These are phyloP conservation scores for Podarcis siculus DNA, from an alignment of 2,797 vertebrate genomes.

Conservation along the genomic window DNA sequence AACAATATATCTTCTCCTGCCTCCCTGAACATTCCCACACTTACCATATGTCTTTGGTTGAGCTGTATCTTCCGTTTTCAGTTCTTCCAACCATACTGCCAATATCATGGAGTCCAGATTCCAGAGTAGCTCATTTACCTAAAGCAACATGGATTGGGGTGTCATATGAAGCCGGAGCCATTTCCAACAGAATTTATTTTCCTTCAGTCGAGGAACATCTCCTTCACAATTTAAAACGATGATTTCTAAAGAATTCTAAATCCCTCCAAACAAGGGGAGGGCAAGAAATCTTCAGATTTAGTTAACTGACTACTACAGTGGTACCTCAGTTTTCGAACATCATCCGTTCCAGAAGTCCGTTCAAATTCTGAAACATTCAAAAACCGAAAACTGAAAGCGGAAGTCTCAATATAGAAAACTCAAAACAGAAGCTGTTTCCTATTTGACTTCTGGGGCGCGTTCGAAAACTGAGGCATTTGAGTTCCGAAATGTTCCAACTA, in stretches of 20 bases:
- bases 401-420: too few species aligned
- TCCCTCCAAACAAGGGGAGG: neutral
- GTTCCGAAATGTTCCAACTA: too few species aligned
- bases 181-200: neutral
- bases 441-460: rapidly evolving
- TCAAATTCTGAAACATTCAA: too few species aligned
- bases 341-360: too few species aligned
- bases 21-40: too few species aligned
- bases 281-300: neutral
- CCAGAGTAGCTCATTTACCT: slow-evolving; percentile 95
- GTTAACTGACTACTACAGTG: neutral
- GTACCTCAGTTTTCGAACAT: too few species aligned
- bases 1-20: too few species aligned
- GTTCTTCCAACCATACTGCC: slow-evolving; percentile 91
- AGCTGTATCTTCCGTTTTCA: slow-evolving; percentile 71
- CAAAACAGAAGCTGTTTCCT: too few species aligned
- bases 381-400: too few species aligned
- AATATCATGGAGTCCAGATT: slow-evolving; percentile 91
- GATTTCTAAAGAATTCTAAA: neutral
- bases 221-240: neutral
- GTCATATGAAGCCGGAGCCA: neutral
- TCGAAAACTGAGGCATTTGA: too few species aligned
- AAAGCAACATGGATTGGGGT: slow-evolving; percentile 34
- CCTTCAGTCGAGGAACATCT: neutral
- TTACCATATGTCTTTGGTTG: slow-evolving; percentile 80